Base-by-base conservation (phyloP, 1,140 invertebrate genomes). In the Cydia pomonella region DNA sequence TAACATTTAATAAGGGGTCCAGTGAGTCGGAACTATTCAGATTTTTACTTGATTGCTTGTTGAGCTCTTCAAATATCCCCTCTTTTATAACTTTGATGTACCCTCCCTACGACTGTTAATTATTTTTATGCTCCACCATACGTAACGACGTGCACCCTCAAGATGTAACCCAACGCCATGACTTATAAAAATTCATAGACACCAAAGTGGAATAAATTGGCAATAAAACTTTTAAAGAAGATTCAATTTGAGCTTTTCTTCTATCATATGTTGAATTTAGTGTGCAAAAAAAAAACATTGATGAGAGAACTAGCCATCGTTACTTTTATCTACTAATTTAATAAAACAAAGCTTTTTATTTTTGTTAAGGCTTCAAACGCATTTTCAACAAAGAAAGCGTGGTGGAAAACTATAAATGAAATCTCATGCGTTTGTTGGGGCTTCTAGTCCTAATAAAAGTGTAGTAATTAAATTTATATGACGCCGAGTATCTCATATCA, bases 31-130 rank as follows among this genome's bases (percentile, higher is more conserved):
- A 92, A 92, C 89, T 92, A 92, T 92, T 92, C 82, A 92, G 90
- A 92, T 91, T 92, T 91, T 91, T 90, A 87, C 90, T 91, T 92
- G 91, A 92, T 92, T 92, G 91, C 91, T 92, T 90, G 90, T 90
- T 79, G 85, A 90, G 88, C 89, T 88, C 91, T 92, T 90, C 85
- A 89, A 89, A 88, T 85, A 90, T 88, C 79, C 87, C 87, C 89
- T 87, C 84, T 86, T 79, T 87, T 88, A 89, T 81, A 84, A 88
- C 89, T 92, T 92, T 92, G 90, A 92, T 89, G 90, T 90, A 87
- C 88, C 81, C 89, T 84, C 83, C 86, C 86, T 81, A 79, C 76
- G 73, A 83, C 84, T 89, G 89, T 90, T 91, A 92, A 92, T 92
- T 92, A 92, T 91, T 92, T 92, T 89, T 87, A 88, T 89, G 86